Conservation (phyloP, 2,797 vertebrate genomes). For the Oryzias sinensis region DNA sequence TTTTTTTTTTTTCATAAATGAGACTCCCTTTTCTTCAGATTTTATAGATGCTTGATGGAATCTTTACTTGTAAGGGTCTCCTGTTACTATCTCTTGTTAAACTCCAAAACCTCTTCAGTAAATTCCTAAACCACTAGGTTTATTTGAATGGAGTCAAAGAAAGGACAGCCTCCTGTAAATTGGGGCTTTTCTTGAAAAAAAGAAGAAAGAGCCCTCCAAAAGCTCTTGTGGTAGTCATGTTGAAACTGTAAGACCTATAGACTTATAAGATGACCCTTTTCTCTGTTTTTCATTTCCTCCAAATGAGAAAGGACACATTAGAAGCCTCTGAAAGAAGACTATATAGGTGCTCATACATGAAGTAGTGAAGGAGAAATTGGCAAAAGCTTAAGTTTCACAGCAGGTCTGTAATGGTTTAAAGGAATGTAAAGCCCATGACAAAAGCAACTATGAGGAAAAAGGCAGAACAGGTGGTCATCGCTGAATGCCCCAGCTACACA, state of each 20-base stretch:
- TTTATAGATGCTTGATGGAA: constrained; percentile 69
- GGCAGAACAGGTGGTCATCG: constrained; percentile 78
- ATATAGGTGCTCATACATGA: constrained; percentile 59
- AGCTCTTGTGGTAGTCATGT: constrained; percentile 39
- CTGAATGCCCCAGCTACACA: constrained; percentile 54
- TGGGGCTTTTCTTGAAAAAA: constrained; percentile 64
- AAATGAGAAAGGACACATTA: constrained; percentile 54
- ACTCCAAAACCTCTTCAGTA: constrained; percentile 63
- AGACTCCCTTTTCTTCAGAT: constrained; percentile 42
- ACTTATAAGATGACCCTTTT: constrained; percentile 41
- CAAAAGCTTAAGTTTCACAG: constrained; percentile 71
- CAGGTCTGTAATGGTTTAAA: constrained; percentile 64
- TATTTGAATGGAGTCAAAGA: constrained; percentile 56
- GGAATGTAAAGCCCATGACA: constrained; percentile 71
- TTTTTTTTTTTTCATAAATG: constrained; percentile 62
- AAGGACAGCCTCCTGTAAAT: constrained; percentile 64
- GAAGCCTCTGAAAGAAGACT: constrained; percentile 53
- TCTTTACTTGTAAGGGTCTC: constrained; percentile 58
- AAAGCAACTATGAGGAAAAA: constrained; percentile 53
- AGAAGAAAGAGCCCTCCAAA: constrained; percentile 29
- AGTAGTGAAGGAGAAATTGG: constrained; percentile 61
- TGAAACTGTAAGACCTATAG: constrained; percentile 63
- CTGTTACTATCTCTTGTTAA: constrained; percentile 71
- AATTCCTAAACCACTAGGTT: constrained; percentile 65
- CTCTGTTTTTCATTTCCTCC: constrained; percentile 53